phyloP scores from a whole-genome alignment of 2,113 vertebrate genomes.

The Uria lomvia region DNA sequence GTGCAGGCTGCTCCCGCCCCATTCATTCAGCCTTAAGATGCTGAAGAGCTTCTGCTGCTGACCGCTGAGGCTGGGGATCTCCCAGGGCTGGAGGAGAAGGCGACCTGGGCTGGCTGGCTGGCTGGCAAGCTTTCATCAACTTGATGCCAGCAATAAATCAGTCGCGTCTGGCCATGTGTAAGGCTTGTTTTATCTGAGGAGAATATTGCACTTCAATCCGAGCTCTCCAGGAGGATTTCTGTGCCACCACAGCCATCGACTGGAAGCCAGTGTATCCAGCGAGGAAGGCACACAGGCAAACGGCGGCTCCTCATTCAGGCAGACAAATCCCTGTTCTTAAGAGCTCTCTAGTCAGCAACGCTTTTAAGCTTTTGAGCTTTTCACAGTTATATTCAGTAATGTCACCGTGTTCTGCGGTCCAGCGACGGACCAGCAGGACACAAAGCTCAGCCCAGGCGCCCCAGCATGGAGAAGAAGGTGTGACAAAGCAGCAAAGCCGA shows the following conservation, averaged over 20 bases:
- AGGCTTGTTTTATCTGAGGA: neutral
- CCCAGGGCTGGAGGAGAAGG: neutral
- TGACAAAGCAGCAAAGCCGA: neutral
- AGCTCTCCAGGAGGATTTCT: neutral
- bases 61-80: neutral
- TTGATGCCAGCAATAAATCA: neutral
- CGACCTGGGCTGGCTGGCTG: neutral
- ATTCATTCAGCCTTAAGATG: neutral
- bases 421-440: neutral
- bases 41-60: neutral
- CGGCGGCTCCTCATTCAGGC: neutral
- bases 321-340: conserved; percentile 1
- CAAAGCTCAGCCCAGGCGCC: neutral
- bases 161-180: rapidly evolving
- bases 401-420: neutral
- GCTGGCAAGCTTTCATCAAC: neutral
- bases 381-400: neutral
- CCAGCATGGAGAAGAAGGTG: neutral
- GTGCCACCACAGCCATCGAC: neutral
- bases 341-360: neutral
- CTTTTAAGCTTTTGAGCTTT: neutral
- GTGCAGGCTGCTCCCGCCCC: neutral
- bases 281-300: neutral
- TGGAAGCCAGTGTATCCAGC: neutral
- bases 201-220: neutral